Evolutionary conservation across 2,888 invertebrate species (phyloP), one percentile per base, ranked within the genome.

Genomic region (Sesamia inferens): DNA sequence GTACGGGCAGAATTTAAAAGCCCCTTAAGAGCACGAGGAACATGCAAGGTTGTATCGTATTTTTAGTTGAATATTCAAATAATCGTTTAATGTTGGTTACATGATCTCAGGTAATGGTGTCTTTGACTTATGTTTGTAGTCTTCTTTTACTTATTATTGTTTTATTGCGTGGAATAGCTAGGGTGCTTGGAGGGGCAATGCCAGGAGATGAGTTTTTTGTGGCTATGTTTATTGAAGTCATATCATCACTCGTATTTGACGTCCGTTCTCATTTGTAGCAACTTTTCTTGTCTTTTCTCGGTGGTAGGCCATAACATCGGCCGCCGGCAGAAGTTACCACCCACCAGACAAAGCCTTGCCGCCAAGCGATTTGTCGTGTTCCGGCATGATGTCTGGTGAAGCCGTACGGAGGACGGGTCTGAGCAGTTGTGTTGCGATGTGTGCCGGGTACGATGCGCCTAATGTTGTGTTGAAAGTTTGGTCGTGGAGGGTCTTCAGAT

Each of bases 1-100:
- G 68, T 70, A 75, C 67, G 48, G 16, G 65, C 22, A 67, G 66
- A 82, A 74, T 85, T 71, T 73, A 70, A 79, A 81, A 75, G 78
- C 73, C 71, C 68, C 69, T 70, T 16, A 74, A 63, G 54, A 75
- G 39, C 7, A 75, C 51, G 39, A 69, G 69, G 54, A 47, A 69
- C 51, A 51, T 65, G 59, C 44, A 55, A n/a, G 19, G 44, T 64
- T 82, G 44, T 24, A 48, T 39, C 31, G 51, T 51, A 57, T 70
- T 55, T 59, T 70, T 58, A 44, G 39, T 79, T 59, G 8, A 78
- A 51, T 66, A 69, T 82, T 81, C 44, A 68, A 5, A 55, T 82
- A 48, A 72, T 51, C 48, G 51, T 65, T 77, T 68, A 67, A 67
- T 81, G 68, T 65, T 44, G 22, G 62, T 31, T 55, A 64, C 54